Evolutionary conservation across 2,797 vertebrate species (phyloP).

Genomic region (Enoplosus armatus): DNA sequence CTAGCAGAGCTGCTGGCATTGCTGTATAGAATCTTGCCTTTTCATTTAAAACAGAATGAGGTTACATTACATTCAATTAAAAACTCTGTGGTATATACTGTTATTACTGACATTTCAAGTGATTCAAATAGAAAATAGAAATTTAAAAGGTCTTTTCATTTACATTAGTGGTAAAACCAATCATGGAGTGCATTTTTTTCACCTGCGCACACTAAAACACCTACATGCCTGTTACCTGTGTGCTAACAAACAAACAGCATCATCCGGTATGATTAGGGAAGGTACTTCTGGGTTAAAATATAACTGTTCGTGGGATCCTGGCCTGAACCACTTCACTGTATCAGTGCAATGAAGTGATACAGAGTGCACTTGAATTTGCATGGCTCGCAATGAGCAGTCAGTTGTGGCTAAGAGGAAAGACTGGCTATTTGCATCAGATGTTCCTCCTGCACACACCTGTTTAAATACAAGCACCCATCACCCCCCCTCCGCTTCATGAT

Average conservation of each 20-base stretch:
- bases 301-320: slow-evolving; percentile 49
- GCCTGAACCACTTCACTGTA: slow-evolving; percentile 58
- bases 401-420: slow-evolving; percentile 66
- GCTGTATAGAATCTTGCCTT: background rate
- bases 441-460: slow-evolving; percentile 64
- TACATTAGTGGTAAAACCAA: background rate
- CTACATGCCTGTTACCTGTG: slow-evolving; percentile 26
- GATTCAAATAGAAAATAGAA: background rate
- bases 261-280: slow-evolving; percentile 34
- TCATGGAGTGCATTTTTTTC: slow-evolving; percentile 13
- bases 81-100: background rate
- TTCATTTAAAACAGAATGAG: background rate
- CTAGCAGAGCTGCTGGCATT: background rate
- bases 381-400: slow-evolving; percentile 67
- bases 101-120: background rate
- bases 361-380: slow-evolving; percentile 79
- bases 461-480: slow-evolving; percentile 57
- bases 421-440: slow-evolving; percentile 81
- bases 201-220: slow-evolving; percentile 3
- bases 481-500: slow-evolving; percentile 43
- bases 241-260: slow-evolving; percentile 41
- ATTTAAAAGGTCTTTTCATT: background rate
- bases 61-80: background rate
- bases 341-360: slow-evolving; percentile 53
- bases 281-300: slow-evolving; percentile 51